These are phyloP conservation scores for Silurus meridionalis DNA, from an alignment of 2,113 vertebrate genomes.

Conservation along the genomic window DNA sequence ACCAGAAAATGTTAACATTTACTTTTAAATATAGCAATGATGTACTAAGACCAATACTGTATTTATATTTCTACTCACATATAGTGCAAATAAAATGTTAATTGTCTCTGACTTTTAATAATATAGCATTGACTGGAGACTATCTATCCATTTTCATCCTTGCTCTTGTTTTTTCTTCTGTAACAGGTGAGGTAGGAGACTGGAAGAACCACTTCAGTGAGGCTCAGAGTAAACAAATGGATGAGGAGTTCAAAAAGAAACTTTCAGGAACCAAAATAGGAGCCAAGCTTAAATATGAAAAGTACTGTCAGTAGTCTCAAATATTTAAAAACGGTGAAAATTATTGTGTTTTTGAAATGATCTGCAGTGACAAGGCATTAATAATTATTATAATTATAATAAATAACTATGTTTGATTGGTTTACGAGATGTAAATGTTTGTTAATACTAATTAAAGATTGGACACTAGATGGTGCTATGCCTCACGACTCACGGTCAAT, in stretches of 20 bases:
- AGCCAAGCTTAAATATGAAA: constrained; percentile 63
- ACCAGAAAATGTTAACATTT: too few relatives aligned
- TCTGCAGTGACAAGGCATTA: neutral
- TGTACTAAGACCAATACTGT: too few relatives aligned
- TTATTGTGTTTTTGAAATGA: neutral
- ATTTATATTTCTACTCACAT: neutral
- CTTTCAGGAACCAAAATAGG: constrained; percentile 64
- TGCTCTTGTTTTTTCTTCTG: neutral
- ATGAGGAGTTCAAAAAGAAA: constrained; percentile 67
- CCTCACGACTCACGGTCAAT: neutral
- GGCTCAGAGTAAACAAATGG: constrained; percentile 72
- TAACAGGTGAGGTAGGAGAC: constrained; percentile 64
- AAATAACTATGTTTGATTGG: neutral
- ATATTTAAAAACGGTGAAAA: neutral
- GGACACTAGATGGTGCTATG: constrained; percentile 32
- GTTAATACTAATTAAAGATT: neutral
- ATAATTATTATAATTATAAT: neutral
- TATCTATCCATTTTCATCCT: neutral
- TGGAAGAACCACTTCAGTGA: constrained; percentile 69
- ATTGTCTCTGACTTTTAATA: neutral
- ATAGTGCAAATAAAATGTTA: neutral
- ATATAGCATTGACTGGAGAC: neutral
- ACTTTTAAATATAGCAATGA: too few relatives aligned
- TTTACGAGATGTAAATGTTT: neutral
- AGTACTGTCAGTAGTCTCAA: constrained; percentile 53